Evolutionary conservation across 2,888 invertebrate species (phyloP).

Genomic region (Drosophila picticornis): DNA sequence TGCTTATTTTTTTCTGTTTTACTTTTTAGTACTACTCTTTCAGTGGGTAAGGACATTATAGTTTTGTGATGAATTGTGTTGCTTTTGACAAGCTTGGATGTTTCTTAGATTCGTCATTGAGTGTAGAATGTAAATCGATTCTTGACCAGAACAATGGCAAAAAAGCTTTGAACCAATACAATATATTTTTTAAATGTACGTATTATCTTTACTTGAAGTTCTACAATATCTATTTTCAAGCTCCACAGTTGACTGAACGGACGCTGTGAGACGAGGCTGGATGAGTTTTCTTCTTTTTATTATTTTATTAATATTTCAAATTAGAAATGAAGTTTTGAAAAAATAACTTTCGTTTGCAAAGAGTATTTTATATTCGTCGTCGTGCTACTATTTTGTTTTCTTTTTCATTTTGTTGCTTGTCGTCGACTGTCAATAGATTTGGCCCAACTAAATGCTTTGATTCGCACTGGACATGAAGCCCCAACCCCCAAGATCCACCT

Average conservation of each 20-base stretch:
- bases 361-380: background rate
- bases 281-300: background rate
- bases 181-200: background rate
- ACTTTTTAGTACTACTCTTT: background rate
- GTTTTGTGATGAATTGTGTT: background rate
- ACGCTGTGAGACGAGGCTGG: too few relatives aligned
- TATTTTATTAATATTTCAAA: background rate
- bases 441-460: conserved; percentile 76
- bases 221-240: background rate
- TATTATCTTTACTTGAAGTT: background rate
- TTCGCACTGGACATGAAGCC: conserved; percentile 52
- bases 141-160: background rate
- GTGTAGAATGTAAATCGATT: background rate
- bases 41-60: too few relatives aligned
- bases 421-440: conserved; percentile 69
- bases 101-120: background rate
- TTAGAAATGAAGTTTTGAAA: background rate
- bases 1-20: background rate
- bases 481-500: background rate
- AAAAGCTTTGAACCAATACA: background rate
- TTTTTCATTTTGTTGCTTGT: conserved; percentile 15
- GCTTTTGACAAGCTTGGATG: background rate
- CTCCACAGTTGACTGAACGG: background rate
- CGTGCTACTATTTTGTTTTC: background rate
- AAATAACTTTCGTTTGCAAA: background rate